These are phyloP conservation scores for Diarsia dahlii DNA, from an alignment of 2,888 invertebrate genomes.

Conservation along the genomic window DNA sequence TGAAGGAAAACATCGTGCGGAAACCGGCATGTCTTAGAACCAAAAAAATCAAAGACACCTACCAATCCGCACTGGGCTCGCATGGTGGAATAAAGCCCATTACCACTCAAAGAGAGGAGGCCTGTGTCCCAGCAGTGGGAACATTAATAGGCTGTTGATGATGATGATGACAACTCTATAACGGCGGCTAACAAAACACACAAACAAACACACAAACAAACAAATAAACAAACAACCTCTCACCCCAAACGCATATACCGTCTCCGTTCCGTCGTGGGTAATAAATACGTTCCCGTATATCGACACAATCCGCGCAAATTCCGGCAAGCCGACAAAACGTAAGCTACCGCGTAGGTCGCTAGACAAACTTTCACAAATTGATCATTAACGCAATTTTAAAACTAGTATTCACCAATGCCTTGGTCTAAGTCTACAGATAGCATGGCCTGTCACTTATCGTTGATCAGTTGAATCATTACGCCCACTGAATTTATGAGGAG, in stretches of 20 bases:
- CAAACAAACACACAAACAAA: no score
- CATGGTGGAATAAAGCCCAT: no score
- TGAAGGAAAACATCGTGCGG: no score
- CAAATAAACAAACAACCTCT: no score
- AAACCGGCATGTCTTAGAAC: no score
- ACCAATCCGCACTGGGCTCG: no score
- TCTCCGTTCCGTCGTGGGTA: no score
- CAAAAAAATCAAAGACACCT: no score
- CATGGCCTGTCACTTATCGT: not conserved
- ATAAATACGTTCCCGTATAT: not conserved
- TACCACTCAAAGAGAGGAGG: no score
- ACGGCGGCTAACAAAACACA: not conserved
- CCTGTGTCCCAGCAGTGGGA: no score
- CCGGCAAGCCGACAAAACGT: not conserved
- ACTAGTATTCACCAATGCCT: not conserved
- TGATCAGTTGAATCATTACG: slow-evolving; percentile 3
- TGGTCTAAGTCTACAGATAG: not conserved
- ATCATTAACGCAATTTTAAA: slow-evolving; percentile 23
- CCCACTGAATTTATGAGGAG: not conserved
- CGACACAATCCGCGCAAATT: not conserved
- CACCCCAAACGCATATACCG: no score
- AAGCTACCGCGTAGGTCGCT: slow-evolving; percentile 6
- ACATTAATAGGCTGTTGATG: no score
- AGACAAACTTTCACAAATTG: slow-evolving; percentile 21
- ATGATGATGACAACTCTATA: not conserved